phyloP scores from a whole-genome alignment of 2,797 vertebrate genomes.

The Pithecia hirsuta region DNA sequence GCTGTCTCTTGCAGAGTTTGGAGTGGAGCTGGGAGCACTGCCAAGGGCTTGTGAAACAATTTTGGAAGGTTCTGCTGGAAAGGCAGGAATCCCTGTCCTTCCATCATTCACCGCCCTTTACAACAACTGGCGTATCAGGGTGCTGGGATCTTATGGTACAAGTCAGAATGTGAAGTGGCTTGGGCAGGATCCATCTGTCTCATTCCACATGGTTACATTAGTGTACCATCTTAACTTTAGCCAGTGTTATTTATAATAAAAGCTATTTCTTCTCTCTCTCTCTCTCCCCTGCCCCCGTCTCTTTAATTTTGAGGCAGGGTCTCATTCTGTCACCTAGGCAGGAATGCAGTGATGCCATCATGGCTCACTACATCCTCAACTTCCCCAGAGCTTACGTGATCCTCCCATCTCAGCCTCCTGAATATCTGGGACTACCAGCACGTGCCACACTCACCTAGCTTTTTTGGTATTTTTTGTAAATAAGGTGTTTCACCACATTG shows the following conservation, averaged over 20 bases:
- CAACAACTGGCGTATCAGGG: not conserved
- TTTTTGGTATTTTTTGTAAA: not conserved
- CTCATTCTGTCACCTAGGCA: not conserved
- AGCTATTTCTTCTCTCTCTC: not conserved
- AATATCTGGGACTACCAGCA: not conserved
- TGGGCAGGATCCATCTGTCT: not conserved
- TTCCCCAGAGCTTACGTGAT: not conserved
- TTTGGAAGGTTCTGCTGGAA: slow-evolving; percentile 69
- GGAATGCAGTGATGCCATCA: not conserved
- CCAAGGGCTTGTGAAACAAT: slow-evolving; percentile 69
- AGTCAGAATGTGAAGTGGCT: not conserved
- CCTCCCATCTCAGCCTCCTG: not conserved
- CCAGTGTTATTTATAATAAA: not conserved
- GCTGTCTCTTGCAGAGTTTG: not conserved
- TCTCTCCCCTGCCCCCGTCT: too few relatives aligned
- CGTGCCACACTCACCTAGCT: not conserved
- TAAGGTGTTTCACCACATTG: not conserved
- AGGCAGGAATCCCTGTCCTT: slow-evolving; percentile 50
- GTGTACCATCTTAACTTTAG: not conserved
- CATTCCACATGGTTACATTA: not conserved
- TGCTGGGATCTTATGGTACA: not conserved
- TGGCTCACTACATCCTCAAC: not conserved
- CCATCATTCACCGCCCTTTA: not conserved
- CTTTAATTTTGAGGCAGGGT: not conserved
- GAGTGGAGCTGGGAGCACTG: slow-evolving; percentile 67